A percentile compares a stretch with the other conserved stretches of the same genome.
These are phyloP conservation scores for Megalops atlanticus DNA, from an alignment of 2,113 vertebrate species.

Conservation along the genomic window DNA sequence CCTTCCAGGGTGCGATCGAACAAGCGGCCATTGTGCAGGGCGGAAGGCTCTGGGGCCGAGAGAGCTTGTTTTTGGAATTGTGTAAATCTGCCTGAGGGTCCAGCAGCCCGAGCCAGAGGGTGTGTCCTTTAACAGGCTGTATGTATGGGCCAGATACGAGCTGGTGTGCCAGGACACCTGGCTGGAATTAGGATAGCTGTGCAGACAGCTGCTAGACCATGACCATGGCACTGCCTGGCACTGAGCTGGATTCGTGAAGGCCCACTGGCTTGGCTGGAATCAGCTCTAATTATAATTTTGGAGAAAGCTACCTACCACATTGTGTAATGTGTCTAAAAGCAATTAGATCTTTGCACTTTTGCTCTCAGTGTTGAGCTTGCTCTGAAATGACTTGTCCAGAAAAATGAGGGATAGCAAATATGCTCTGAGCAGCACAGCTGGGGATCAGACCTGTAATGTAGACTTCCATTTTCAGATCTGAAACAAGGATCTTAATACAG, in stretches of 20 bases:
- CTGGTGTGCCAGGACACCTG: not conserved
- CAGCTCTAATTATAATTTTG: not conserved
- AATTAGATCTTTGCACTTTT: not conserved
- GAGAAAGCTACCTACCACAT: not conserved
- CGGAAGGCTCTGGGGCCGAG: conserved; percentile 22
- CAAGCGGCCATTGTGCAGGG: conserved; percentile 59
- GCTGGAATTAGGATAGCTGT: conserved; percentile 37
- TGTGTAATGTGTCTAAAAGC: not conserved
- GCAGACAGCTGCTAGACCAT: conserved; percentile 30
- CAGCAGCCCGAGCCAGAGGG: conserved; percentile 9
- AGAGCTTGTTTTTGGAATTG: conserved; percentile 21
- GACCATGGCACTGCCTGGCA: not conserved
- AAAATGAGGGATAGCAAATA: not conserved
- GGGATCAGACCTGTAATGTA: not conserved
- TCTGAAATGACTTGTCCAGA: not conserved
- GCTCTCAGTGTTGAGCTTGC: not conserved
- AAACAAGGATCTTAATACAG: not conserved
- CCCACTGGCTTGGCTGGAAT: not conserved
- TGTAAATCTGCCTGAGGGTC: conserved; percentile 12
- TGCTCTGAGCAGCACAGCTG: not conserved
- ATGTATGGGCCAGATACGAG: not conserved
- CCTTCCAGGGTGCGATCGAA: conserved; percentile 50
- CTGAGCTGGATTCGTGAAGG: conserved; percentile 7
- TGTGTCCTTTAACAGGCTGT: conserved; percentile 32
- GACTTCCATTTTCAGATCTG: not conserved